These are phyloP conservation scores for Scylla paramamosain DNA, from an alignment of 1,140 invertebrate genomes.

Conservation along the genomic window DNA sequence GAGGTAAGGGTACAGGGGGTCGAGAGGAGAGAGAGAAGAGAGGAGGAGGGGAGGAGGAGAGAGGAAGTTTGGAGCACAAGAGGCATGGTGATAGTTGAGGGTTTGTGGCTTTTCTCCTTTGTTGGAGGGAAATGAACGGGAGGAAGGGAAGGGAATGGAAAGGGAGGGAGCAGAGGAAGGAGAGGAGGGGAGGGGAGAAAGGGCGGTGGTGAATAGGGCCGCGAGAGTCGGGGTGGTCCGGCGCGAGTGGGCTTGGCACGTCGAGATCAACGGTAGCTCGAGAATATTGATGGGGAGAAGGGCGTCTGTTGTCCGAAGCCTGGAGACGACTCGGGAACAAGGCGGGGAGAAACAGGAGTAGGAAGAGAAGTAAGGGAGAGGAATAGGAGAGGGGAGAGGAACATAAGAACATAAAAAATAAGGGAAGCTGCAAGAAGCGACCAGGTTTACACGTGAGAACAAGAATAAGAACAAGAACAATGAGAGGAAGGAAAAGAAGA, in stretches of 20 bases:
- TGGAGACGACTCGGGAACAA: neutral
- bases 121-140: slow-evolving; percentile 60
- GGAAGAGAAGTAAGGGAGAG: neutral
- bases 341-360: neutral
- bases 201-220: neutral
- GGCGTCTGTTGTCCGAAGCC: too few species aligned
- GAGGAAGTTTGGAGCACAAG: slow-evolving; percentile 34
- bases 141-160: slow-evolving; percentile 3
- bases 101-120: slow-evolving; percentile 68
- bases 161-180: neutral
- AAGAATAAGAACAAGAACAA: neutral
- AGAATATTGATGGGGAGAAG: neutral
- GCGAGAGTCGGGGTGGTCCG: slow-evolving; percentile 29
- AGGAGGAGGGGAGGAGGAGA: neutral
- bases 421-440: too few species aligned
- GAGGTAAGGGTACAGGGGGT: neutral
- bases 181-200: neutral
- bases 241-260: neutral
- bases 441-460: too few species aligned
- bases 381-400: too few species aligned
- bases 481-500: neutral
- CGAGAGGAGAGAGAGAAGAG: neutral
- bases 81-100: slow-evolving; percentile 60
- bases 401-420: too few species aligned
- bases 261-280: neutral